phyloP scores from a whole-genome alignment of 1,140 invertebrate genomes.

The Callitettix versicolor region DNA sequence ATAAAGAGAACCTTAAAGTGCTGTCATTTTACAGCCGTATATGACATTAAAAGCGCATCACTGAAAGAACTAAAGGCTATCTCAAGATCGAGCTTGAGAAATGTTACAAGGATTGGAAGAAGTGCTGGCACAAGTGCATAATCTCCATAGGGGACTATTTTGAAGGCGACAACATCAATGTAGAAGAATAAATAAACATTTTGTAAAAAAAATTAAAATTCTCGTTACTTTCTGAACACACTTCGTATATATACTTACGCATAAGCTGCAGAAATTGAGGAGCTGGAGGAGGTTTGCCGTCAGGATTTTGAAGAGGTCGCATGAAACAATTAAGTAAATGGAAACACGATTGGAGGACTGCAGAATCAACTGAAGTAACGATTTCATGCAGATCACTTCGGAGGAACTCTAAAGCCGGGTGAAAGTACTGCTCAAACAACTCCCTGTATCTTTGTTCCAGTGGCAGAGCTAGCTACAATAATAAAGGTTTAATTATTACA shows the following conservation, averaged over 20 bases:
- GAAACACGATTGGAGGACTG: constrained; percentile 44
- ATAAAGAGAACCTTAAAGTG: too few relatives aligned
- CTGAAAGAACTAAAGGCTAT: too few relatives aligned
- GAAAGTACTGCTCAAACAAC: constrained; percentile 48
- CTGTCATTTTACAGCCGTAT: too few relatives aligned
- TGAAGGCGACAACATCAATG: too few relatives aligned
- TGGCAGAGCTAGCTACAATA: constrained; percentile 8
- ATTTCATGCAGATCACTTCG: constrained; percentile 40
- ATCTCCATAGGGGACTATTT: too few relatives aligned
- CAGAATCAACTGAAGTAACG: constrained; percentile 43
- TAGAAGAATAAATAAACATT: too few relatives aligned
- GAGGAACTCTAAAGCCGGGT: constrained; percentile 40
- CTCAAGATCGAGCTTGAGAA: too few relatives aligned
- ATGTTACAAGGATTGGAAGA: too few relatives aligned
- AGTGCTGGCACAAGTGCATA: too few relatives aligned
- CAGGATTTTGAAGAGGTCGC: constrained; percentile 39
- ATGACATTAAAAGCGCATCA: too few relatives aligned
- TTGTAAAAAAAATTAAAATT: too few relatives aligned
- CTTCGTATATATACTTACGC: constrained; percentile 39
- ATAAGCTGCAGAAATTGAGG: constrained; percentile 37
- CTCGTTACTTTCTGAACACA: too few relatives aligned
- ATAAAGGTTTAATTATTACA: not conserved
- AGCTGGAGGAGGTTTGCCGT: constrained; percentile 42
- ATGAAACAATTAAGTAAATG: constrained; percentile 46
- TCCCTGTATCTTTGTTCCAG: constrained; percentile 27